phyloP scores from a whole-genome alignment of 2,888 invertebrate genomes.

The Meiosimyza platycephala region DNA sequence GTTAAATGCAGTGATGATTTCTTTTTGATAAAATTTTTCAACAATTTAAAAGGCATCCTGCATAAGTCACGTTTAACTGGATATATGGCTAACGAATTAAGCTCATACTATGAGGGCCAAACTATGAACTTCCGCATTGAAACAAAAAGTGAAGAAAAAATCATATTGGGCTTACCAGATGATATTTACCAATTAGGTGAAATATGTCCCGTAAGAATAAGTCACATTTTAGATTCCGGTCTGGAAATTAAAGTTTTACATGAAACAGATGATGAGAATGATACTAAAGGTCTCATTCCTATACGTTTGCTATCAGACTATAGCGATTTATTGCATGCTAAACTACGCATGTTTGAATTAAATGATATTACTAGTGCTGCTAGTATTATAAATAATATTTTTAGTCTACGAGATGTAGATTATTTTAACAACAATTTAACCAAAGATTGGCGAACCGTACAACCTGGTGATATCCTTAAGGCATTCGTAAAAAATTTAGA shows the following conservation, averaged over 20 bases:
- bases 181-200: constrained; percentile 61
- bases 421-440: constrained; percentile 56
- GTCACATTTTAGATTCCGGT: constrained; percentile 59
- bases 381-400: constrained; percentile 61
- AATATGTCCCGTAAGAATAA: constrained; percentile 57
- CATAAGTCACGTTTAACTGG: constrained; percentile 52
- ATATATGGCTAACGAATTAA: constrained; percentile 47
- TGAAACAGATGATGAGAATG: constrained; percentile 48
- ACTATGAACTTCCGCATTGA: constrained; percentile 60
- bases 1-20: constrained; percentile 56
- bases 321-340: constrained; percentile 58
- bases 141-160: constrained; percentile 53
- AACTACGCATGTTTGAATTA: constrained; percentile 52
- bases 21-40: constrained; percentile 65
- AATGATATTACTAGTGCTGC: constrained; percentile 54
- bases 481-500: constrained; percentile 60
- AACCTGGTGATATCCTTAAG: constrained; percentile 59
- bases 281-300: constrained; percentile 65
- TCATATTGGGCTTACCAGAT: constrained; percentile 57
- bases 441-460: constrained; percentile 56
- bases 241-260: constrained; percentile 60
- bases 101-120: constrained; percentile 58
- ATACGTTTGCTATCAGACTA: constrained; percentile 60
- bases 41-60: constrained; percentile 65
- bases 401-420: constrained; percentile 63